Evolutionary conservation across 2,888 invertebrate genomes (phyloP), one percentile per base, ranked within the genome.

Genomic region (Hydrotaea diabolus): DNA sequence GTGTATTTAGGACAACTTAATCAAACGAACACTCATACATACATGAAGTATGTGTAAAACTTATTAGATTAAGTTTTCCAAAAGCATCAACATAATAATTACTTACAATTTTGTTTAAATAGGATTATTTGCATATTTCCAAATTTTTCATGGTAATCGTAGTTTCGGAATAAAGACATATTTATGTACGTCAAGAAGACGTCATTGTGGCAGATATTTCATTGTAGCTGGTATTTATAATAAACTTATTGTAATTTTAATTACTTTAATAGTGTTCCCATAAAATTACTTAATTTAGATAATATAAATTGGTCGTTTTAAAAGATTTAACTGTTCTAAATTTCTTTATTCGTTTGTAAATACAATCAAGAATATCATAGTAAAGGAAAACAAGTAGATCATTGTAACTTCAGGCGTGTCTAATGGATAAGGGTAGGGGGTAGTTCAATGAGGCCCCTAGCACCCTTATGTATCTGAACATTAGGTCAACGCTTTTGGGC

Each of bases 201-300:
- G 1, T n/a, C 49, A 49, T 15, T n/a, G n/a, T 49, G 49, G 3
- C 49, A 49, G 49, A 49, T 49, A 13, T 13, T n/a, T n/a, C 2
- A 49, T 49, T 49, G 49, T 49, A n/a, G n/a, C 49, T n/a, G 49
- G n/a, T 13, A n/a, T 49, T n/a, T n/a, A 31, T 62, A 15, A 62
- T 62, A 62, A 62, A 62, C 17, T 62, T 62, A 31, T 62, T 31
- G 62, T 62, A 31, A 62, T 62, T 31, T 62, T 62, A 62, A 62
- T 62, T 31, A 31, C 31, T 62, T 31, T 62, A 62, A 36, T 62
- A n/a, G 2, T 62, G 36, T 36, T 62, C 26, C n/a, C 17, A 1
- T 4, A 31, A n/a, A 31, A 62, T 62, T 31, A 17, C 31, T 62
- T 62, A 3, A 62, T 31, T 36, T 62, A n/a, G 1, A 62, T 3